Evolutionary conservation across 2,113 vertebrate genomes (phyloP), one percentile per base, ranked within the genome.

Genomic region (Hucho hucho): DNA sequence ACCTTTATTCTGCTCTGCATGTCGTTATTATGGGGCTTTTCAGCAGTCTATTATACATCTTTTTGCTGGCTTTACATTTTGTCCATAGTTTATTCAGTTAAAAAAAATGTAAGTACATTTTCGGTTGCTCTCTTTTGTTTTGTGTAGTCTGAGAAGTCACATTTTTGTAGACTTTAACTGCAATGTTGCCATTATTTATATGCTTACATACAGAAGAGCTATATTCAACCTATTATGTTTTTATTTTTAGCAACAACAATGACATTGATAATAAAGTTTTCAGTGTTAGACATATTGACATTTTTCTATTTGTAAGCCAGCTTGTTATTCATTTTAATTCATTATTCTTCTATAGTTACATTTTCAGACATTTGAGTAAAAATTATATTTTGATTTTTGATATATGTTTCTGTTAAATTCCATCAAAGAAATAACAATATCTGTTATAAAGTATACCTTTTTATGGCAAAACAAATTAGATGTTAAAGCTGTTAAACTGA

Each of bases 1-100:
- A 14, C 84, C 59, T 83, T 89, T 86, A 87, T 87, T 93, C 92
- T 70, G 93, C 96, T 95, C 95, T 96, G 95, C 96, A 97, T 96
- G 94, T 92, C 92, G 90, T 91, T 89, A 78, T 79, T 92, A 87
- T 84, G 82, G 59, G 65, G 74, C 72, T 83, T 87, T 82, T 69
- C 70, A 75, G 64, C 13, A 53, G 64, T 70, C 75, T 73, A 76
- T 79, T 81, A 81, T 87, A 75, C 81, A 70, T 83, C 88, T 49
- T 86, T 82, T n/a, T 86, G 80, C 67, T 81, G 78, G 76, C 6
- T 81, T 71, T 83, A 81, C 79, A 22, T 61, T 53, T 77, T 70
- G 12, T 81, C 13, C 14, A 7, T 66, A 66, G 5, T 32, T 29
- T 66, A 66, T 66, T 32, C 18, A 14, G 14, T 66, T 28, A 84